phyloP scores from a whole-genome alignment of 2,113 vertebrate genomes.

The Elephantulus edwardii region DNA sequence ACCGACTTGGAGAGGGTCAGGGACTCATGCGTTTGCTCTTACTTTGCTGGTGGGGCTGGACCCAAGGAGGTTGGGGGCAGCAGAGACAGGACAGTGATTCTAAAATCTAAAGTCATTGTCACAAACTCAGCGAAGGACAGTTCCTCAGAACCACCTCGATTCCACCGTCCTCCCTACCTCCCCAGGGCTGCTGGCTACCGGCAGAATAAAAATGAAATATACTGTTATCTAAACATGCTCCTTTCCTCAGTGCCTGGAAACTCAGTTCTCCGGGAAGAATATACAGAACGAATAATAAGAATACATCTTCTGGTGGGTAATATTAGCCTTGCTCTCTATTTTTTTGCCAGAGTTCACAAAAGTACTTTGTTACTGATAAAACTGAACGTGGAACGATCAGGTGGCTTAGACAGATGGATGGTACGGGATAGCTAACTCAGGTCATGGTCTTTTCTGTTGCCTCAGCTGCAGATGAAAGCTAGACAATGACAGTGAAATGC shows the following conservation, averaged over 20 bases:
- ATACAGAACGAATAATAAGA: not conserved
- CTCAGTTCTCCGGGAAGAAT: not conserved
- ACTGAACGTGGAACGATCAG: not conserved
- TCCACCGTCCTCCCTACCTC: not conserved
- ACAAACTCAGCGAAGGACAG: too few species aligned
- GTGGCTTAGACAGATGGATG: not conserved
- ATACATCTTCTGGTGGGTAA: too few species aligned
- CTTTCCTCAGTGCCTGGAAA: not conserved
- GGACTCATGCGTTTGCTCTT: not conserved
- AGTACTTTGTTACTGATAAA: not conserved
- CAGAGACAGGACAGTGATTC: too few species aligned
- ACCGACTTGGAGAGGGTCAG: not conserved
- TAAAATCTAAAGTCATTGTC: not conserved
- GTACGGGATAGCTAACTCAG: not conserved
- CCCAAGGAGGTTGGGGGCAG: fast-evolving
- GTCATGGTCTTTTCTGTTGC: not conserved
- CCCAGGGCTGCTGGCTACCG: fast-evolving
- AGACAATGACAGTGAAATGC: not conserved
- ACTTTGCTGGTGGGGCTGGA: not conserved
- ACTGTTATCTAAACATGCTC: not conserved
- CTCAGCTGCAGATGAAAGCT: not conserved
- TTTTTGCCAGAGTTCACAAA: fast-evolving
- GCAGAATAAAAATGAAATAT: not conserved
- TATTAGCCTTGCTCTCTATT: not conserved
- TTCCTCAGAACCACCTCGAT: too few species aligned